These are phyloP conservation scores for Trachurus trachurus DNA, from an alignment of 2,797 vertebrate species.

Conservation along the genomic window DNA sequence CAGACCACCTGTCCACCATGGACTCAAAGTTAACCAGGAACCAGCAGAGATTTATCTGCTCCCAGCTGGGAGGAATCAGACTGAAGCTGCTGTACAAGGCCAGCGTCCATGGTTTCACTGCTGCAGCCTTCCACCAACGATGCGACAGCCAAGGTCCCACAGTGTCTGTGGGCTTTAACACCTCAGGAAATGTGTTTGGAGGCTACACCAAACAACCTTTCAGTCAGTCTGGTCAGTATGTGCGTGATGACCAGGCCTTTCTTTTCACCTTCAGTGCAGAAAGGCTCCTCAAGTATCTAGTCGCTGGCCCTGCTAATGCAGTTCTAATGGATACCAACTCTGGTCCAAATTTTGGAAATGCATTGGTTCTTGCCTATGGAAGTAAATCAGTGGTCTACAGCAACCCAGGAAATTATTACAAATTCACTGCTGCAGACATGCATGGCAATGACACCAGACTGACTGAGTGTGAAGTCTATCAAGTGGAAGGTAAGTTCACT, in stretches of 20 bases:
- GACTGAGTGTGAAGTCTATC: conserved; percentile 77
- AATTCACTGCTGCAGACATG: conserved; percentile 49
- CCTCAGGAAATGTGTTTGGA: conserved; percentile 70
- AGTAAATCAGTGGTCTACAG: not conserved
- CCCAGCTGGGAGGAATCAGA: conserved; percentile 45
- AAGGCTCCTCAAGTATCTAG: conserved; percentile 35
- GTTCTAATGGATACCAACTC: accelerated
- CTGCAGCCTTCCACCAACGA: conserved; percentile 63
- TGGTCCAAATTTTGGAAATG: conserved; percentile 71
- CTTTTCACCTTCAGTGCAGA: conserved; percentile 62
- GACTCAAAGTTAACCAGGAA: conserved; percentile 14
- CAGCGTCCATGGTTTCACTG: conserved; percentile 66
- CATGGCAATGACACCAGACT: conserved; percentile 58
- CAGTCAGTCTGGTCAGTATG: conserved; percentile 23
- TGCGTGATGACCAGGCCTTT: conserved; percentile 66
- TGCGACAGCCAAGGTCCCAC: conserved; percentile 75
- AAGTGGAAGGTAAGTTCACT: conserved; percentile 65
- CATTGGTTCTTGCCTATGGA: conserved; percentile 35
- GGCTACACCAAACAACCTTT: conserved; percentile 71
- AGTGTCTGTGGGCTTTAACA: conserved; percentile 77
- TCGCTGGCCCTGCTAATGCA: accelerated
- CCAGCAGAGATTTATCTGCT: conserved; percentile 49
- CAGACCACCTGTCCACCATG: conserved; percentile 24
- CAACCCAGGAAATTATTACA: conserved; percentile 44
- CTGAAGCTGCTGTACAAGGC: conserved; percentile 75